Conservation (phyloP, 2,797 vertebrate genomes). For the Leptoclinus maculatus region DNA sequence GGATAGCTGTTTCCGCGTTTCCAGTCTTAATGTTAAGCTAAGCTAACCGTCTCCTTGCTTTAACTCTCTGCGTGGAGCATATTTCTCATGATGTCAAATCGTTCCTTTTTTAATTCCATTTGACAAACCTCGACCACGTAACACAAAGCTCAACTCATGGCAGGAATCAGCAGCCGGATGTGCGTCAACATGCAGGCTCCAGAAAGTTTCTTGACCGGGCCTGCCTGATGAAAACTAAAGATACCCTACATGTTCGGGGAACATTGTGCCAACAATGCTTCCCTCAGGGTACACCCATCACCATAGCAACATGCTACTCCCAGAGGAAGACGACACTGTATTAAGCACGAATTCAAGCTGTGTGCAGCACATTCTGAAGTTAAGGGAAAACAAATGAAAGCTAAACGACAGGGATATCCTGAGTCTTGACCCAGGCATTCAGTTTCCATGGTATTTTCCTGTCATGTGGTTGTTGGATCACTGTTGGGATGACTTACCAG, state of each 20-base stretch:
- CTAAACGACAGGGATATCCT: conserved; percentile 69
- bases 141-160: background rate
- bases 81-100: background rate
- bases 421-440: conserved; percentile 48
- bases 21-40: background rate
- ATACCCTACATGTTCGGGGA: conserved; percentile 28
- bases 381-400: conserved; percentile 57
- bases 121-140: background rate
- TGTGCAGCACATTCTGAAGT: conserved; percentile 44
- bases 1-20: background rate
- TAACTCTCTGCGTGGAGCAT: no score
- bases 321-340: conserved; percentile 43
- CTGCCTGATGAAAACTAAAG: conserved; percentile 4
- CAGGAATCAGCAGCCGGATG: background rate
- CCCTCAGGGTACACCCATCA: conserved; percentile 15
- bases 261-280: conserved; percentile 33
- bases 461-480: conserved; percentile 52
- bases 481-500: conserved; percentile 15
- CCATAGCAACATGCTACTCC: conserved; percentile 41
- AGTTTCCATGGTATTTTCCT: conserved; percentile 64
- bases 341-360: conserved; percentile 39
- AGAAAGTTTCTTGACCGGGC: background rate
- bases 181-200: no score
- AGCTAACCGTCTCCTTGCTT: background rate
- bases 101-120: background rate